Base-by-base conservation (phyloP, 2,888 invertebrate species). In the Furcula furcula region DNA sequence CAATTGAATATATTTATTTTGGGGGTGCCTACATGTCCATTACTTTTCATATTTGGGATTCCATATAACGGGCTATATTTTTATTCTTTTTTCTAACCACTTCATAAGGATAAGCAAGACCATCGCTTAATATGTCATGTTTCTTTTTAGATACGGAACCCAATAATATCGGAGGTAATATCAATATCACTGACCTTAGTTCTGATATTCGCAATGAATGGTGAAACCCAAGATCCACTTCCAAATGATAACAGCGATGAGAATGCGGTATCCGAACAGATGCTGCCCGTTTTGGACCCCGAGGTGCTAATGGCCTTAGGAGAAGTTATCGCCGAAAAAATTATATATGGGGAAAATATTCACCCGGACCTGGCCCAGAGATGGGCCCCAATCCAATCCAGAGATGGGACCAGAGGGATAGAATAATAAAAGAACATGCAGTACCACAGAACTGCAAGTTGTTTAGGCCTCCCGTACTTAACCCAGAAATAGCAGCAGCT, bases 381-480 rank as follows among this genome's bases (percentile, higher is more conserved):
- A n/a, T 32, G 31, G 31, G 7, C 14, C 22, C 33, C 32, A 14
- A 25, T 41, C 11, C 25, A 29, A 1, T 16, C 23, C 7, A 31
- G 29, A 7, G 31, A 31, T 13, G 12, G 31, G 16, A 5, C 2
- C 18, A 34, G 15, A 7, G 39, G 14, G 31, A 34, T 0, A 31
- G 20, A n/a, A 4, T 34, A 1, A 6, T 20, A 18, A 39, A 39
- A 29, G 9, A 34, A 9, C 34, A 31, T 13, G 20, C 20, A 2
- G 19, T 34, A 7, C 34, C 35, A 2, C 16, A 9, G 9, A 40
- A 40, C 18, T 38, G 31, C 12, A 25, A 19, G 4, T 9, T 39
- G 12, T 20, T 36, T 2, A 30, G 34, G 20, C 35, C 31, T n/a
- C 32, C 35, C 3, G 32, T 21, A n/a, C 19, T 33, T 15, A 39